Evolutionary conservation across 2,888 invertebrate species (phyloP), one percentile per base, ranked within the genome.

Genomic region (Conchocele bisecta): DNA sequence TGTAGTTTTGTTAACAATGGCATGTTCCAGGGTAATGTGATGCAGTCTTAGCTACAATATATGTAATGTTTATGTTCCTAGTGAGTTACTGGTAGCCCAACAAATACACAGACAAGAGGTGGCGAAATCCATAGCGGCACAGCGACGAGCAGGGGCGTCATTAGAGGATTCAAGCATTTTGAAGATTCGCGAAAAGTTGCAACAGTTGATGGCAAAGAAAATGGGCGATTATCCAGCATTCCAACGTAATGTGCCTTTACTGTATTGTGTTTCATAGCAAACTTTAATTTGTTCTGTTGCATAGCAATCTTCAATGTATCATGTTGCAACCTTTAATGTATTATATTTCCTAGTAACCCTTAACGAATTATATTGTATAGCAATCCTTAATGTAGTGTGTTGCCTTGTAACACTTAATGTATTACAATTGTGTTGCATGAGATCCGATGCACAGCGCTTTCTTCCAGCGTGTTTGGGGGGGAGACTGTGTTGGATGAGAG

Each of bases 41-140:
- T n/a, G 13, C 37, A 35, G 37, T 35, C 11, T 35, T 11, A 13
- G 37, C 37, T 11, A 11, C 37, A 11, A 35, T 11, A 13, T 11
- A 13, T 35, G 13, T 11, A 11, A n/a, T 6, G n/a, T 5, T 15
- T 50, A 20, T 31, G 28, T 28, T 64, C 46, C n/a, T 58, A 88
- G 88, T 6, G 88, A 88, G 64, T 65, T 88, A 28, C 79, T 87
- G 48, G 70, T 74, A 1, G 88, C 84, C 1, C 84, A 88, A 39
- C 76, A 81, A 42, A 77, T 81, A 24, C 83, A 88, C 74, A 68
- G 82, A 41, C 66, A 81, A 20, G 75, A 83, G 37, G 48, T 77
- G 3, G 13, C 53, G 7, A 76, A 73, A 58, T 68, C 85, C 66
- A 66, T 75, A 15, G 60, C 64, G 50, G 81, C 83, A 31, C 68